phyloP scores from a whole-genome alignment of 1,140 invertebrate species.

The Aphelenchoides fujianensis region DNA sequence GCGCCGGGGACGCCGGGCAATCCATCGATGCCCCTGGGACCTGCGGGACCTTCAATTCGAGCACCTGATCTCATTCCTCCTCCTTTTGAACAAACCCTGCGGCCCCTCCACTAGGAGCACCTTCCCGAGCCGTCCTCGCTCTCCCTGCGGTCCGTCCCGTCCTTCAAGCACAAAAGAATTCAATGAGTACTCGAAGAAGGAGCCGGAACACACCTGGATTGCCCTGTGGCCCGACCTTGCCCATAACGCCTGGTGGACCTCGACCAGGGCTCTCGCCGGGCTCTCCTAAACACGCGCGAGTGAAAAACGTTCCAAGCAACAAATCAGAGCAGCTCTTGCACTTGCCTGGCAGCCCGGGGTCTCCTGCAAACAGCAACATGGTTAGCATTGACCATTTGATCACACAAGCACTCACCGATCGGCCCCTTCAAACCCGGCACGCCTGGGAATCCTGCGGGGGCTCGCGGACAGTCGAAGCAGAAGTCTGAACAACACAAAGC shows the following conservation, averaged over 20 bases:
- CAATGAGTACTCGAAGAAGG: neutral
- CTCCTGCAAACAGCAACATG: neutral
- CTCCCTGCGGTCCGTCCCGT: neutral
- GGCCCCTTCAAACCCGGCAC: neutral
- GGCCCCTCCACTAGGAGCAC: neutral
- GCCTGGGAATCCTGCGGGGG: neutral
- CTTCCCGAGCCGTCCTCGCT: neutral
- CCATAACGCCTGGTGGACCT: neutral
- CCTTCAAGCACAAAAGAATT: neutral
- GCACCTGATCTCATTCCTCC: too few relatives aligned
- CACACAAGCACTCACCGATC: neutral
- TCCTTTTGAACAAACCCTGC: too few relatives aligned
- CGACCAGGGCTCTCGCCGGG: neutral
- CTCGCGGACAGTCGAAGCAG: slow-evolving; percentile 10
- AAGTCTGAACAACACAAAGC: neutral
- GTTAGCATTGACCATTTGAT: neutral
- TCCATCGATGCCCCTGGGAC: neutral
- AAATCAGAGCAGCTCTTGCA: neutral
- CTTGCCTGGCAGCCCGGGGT: neutral
- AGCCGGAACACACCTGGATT: neutral
- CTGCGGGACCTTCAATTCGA: neutral
- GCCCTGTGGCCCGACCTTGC: neutral
- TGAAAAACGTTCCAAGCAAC: neutral
- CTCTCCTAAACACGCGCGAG: neutral
- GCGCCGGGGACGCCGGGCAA: neutral